Percentiles rank a stretch among this genome's conserved stretches.
These are phyloP conservation scores for Pseudopipra pipra DNA, from an alignment of 2,113 vertebrate species.

Conservation along the genomic window DNA sequence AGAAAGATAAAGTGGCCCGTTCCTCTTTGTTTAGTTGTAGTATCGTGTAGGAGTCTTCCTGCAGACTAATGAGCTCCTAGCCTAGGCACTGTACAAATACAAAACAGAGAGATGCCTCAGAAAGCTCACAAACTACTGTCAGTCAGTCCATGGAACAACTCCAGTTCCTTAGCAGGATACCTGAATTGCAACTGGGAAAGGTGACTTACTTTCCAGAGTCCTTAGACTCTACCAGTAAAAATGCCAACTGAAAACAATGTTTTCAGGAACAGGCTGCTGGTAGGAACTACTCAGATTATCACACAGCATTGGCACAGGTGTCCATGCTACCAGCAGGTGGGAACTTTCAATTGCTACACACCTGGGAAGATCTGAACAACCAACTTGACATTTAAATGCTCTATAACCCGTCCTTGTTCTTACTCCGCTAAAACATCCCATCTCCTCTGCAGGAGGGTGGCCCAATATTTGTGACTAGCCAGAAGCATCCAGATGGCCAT, in stretches of 20 bases:
- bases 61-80: background rate
- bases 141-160: background rate
- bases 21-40: background rate
- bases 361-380: background rate
- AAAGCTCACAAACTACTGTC: background rate
- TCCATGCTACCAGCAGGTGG: background rate
- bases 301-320: background rate
- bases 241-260: background rate
- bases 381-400: background rate
- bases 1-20: background rate
- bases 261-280: background rate
- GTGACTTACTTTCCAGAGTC: background rate
- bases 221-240: background rate
- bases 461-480: background rate
- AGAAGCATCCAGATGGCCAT: background rate
- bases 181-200: background rate
- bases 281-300: background rate
- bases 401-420: background rate
- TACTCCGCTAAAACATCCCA: background rate
- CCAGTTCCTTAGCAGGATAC: background rate
- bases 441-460: background rate
- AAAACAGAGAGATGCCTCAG: background rate
- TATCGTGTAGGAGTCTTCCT: background rate
- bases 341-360: background rate
- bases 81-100: background rate